Evolutionary conservation across 2,888 invertebrate genomes (phyloP), one percentile per base, ranked within the genome.

Genomic region (Cyclophora albipunctata): DNA sequence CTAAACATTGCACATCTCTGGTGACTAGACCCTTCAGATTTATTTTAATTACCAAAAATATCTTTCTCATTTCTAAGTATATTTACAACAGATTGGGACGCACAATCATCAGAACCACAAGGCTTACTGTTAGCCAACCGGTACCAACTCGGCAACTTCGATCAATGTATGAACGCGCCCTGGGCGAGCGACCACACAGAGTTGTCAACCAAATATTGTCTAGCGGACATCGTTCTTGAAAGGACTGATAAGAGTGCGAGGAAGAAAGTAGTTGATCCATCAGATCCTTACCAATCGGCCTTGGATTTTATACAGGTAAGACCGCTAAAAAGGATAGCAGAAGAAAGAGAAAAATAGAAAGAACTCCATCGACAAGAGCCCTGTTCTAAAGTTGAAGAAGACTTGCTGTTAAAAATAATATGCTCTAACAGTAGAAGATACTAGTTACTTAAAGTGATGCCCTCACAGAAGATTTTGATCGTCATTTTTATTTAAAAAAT

Each of bases 71-170:
- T 20, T 20, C 20, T 20, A 20, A 20, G 2, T 20, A 20, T 20
- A 20, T 20, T 20, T 20, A 2, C 20, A 63, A 50, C 66, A 92
- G 92, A 91, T 81, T 91, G 91, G 91, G 92, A 92, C 60, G 81
- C 92, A 0, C 90, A 91, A 40, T 86, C 91, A 2, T 91, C 91
- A 51, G 86, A 90, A 45, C 84, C 91, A 0, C 80, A 85, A 46
- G 91, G 92, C 2, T 71, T 91, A 6, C 69, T 91, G 1, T 86
- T 88, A 43, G 92, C 91, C 0, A 91, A 86, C 62, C 75, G 83
- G 1, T 91, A 84, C 61, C 91, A 92, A 58, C 75, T 92, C 53
- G 92, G 92, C 0, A 89, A 91, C 69, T 92, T 90, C 62, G 91
- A 92, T 59, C 90, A 92, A 66, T 92, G 92, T 58, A 69, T 86